Conservation (phyloP, 92 coral and sea anemone genomes). For the Siderastrea siderea region DNA sequence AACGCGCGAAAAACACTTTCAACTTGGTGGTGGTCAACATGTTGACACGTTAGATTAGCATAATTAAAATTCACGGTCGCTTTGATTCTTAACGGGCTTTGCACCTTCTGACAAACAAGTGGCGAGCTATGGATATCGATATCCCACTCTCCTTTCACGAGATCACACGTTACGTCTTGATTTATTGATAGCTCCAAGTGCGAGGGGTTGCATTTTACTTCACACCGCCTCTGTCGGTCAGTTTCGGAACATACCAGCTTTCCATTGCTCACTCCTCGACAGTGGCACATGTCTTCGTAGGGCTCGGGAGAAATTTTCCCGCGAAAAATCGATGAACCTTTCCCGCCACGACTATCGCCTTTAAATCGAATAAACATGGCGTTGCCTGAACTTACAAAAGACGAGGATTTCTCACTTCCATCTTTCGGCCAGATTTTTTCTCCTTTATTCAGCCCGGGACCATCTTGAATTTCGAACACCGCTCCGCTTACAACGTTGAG, state of each 20-base stretch:
- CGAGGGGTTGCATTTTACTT: slow-evolving; percentile 54
- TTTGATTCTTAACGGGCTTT: slow-evolving; percentile 29
- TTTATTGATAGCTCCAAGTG: slow-evolving; percentile 43
- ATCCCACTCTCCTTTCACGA: slow-evolving; percentile 72
- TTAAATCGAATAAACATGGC: slow-evolving; percentile 57
- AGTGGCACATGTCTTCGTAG: slow-evolving; percentile 67
- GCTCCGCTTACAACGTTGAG: slow-evolving; percentile 20
- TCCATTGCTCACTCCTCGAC: slow-evolving; percentile 73
- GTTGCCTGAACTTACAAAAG: slow-evolving; percentile 57
- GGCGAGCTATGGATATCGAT: slow-evolving; percentile 23
- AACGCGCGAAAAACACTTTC: neutral
- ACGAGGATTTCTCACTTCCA: neutral
- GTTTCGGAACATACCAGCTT: slow-evolving; percentile 52
- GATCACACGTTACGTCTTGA: slow-evolving; percentile 54
- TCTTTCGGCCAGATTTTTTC: slow-evolving; percentile 18
- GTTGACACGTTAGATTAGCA: slow-evolving; percentile 34
- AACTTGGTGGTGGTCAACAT: slow-evolving; percentile 11
- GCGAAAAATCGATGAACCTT: slow-evolving; percentile 43
- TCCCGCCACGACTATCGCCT: slow-evolving; percentile 12
- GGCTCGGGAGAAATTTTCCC: slow-evolving; percentile 57
- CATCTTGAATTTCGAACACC: slow-evolving; percentile 63
- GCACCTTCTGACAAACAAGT: slow-evolving; percentile 40
- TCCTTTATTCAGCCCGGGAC: slow-evolving; percentile 36
- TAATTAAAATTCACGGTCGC: slow-evolving; percentile 37
- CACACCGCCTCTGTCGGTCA: slow-evolving; percentile 50